Evolutionary conservation across 2,113 vertebrate species (phyloP).

Genomic region (Telmatochromis sp.): DNA sequence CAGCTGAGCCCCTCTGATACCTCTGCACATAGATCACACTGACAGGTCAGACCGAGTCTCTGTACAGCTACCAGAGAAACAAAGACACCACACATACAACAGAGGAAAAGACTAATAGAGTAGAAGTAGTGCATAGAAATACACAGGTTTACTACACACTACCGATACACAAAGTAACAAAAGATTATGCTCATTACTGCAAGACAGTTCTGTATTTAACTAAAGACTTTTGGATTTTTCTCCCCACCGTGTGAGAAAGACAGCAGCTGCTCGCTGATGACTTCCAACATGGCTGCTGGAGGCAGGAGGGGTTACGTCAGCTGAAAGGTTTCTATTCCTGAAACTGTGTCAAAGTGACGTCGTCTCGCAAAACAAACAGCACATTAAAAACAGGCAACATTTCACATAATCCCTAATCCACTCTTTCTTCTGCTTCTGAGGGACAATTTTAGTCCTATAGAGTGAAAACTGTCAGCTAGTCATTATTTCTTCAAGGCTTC

Average conservation of each 20-base stretch:
- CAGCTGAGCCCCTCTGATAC: conserved; percentile 41
- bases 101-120: background rate
- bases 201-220: background rate
- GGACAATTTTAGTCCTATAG: background rate
- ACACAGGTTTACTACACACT: background rate
- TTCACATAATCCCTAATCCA: conserved; percentile 21
- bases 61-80: background rate
- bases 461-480: background rate
- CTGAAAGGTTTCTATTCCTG: background rate
- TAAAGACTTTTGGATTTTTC: background rate
- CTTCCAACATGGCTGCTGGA: background rate
- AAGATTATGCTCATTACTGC: background rate
- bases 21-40: conserved; percentile 40
- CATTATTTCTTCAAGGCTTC: background rate
- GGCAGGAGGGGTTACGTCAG: background rate
- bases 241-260: background rate
- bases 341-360: background rate
- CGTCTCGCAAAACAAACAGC: background rate
- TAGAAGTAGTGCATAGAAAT: background rate
- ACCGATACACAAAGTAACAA: background rate
- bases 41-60: conserved; percentile 17
- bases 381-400: background rate
- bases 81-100: background rate
- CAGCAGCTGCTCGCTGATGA: background rate
- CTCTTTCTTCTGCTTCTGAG: background rate